phyloP scores from a whole-genome alignment of 2,113 vertebrate species.

The Gambusia holbrooki region DNA sequence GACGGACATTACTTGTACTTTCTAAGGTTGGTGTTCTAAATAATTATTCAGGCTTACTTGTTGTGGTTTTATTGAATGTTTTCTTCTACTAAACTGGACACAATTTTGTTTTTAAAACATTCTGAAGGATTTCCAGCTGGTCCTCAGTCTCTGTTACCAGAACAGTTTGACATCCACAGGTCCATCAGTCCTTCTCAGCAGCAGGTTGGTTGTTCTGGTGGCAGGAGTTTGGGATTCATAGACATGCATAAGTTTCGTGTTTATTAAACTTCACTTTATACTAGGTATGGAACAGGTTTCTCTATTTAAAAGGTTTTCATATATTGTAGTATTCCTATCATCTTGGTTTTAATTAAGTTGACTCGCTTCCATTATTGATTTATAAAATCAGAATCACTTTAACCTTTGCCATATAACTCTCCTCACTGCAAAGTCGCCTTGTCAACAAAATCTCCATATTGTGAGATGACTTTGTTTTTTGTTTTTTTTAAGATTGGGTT shows the following conservation, averaged over 20 bases:
- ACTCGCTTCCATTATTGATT: too few species aligned
- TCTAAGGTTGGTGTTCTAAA: neutral
- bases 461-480: too few species aligned
- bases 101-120: neutral
- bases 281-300: too few species aligned
- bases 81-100: neutral
- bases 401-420: too few species aligned
- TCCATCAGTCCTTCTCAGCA: conserved; percentile 85
- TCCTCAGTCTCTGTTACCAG: conserved; percentile 85
- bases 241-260: neutral
- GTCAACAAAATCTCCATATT: too few species aligned
- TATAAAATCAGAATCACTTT: too few species aligned
- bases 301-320: too few species aligned
- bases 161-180: conserved; percentile 89
- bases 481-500: neutral
- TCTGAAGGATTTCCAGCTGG: conserved; percentile 85
- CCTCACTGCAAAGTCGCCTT: too few species aligned
- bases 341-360: too few species aligned
- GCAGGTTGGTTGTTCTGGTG: conserved; percentile 51
- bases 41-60: neutral
- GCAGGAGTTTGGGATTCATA: neutral
- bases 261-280: too few species aligned
- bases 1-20: too few species aligned
- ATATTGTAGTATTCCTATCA: neutral
- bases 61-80: neutral